Base-by-base conservation (phyloP, 2,797 vertebrate genomes). In the Eulemur albifrons region DNA sequence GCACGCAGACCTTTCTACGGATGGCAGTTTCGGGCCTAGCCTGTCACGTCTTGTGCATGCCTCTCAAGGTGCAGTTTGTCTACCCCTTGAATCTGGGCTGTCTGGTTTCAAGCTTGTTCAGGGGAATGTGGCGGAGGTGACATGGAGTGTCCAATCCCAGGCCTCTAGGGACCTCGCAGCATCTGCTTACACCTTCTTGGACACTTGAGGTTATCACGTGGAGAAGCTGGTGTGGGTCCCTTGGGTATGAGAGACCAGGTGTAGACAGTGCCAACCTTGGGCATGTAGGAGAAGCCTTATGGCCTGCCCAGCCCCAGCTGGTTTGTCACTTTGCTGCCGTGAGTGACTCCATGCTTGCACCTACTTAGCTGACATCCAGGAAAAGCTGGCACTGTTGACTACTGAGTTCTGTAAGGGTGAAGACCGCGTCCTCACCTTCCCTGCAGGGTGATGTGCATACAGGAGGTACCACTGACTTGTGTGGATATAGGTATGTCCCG, bases 401-500 rank as follows among this genome's bases (percentile, higher is more conserved):
- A 40, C 4, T 2, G n/a, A 32, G 7, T 81, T 48, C 75, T 14
- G 1, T 52, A 8, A 18, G 13, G 76, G 32, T 10, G 0, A 4
- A 18, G 67, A 38, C 43, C n/a, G 0, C 9, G 20, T 23, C n/a
- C 27, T 20, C 17, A 7, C 3, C 32, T 40, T 43, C 30, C 54
- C 52, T 13, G 0, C 5, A 3, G 40, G 35, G 7, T 20, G 32
- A 0, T 3, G 9, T 45, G 80, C 45, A n/a, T 67, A 4, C 21
- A 20, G 82, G 17, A 20, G 12, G 4, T 4, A 2, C 27, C 4
- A 17, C 45, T 7, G 8, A 13, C 14, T 35, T 61, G 3, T 32
- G 0, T 43, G n/a, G 0, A 27, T 21, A 2, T 18, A 8, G 23
- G 0, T 2, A 13, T 25, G 50, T 45, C 65, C 54, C 20, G 0